Percentiles rank a stretch among this genome's conserved stretches.
Conservation (phyloP, 2,113 vertebrate genomes). For the Amphiprion percula region DNA sequence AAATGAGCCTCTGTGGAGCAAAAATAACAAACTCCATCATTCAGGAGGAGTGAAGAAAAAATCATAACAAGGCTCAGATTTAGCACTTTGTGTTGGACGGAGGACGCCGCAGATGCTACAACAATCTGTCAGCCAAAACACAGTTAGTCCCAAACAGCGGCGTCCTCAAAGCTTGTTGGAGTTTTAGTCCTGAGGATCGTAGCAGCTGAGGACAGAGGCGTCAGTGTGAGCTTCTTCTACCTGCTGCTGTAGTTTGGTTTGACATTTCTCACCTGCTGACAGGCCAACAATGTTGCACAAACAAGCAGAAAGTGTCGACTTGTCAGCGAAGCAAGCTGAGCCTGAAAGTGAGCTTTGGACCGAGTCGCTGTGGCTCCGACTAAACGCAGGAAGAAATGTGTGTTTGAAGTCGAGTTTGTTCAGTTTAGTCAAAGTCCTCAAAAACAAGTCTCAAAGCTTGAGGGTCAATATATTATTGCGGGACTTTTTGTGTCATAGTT, state of each 20-base stretch:
- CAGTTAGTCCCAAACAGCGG: too few species aligned
- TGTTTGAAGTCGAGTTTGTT: background rate
- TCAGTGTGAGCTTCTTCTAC: constrained; percentile 5
- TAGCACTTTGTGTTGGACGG: background rate
- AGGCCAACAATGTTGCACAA: constrained; percentile 75
- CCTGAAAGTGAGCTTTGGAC: constrained; percentile 54
- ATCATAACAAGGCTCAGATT: background rate
- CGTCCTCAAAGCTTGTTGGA: background rate
- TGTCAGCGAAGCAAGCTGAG: constrained; percentile 82
- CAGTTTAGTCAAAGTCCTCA: background rate
- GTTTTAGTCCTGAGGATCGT: constrained; percentile 9
- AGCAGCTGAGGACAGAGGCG: constrained; percentile 30
- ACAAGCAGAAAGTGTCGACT: constrained; percentile 73
- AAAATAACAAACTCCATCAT: background rate
- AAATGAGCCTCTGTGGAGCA: background rate
- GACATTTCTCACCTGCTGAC: constrained; percentile 70
- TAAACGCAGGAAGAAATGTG: background rate
- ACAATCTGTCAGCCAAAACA: background rate
- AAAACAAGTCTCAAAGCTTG: too few species aligned
- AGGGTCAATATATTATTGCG: too few species aligned
- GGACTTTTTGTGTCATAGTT: too few species aligned
- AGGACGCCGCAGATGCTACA: background rate
- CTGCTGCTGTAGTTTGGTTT: constrained; percentile 13
- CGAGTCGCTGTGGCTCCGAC: background rate
- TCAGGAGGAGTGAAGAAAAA: background rate